A percentile compares a stretch with the other conserved stretches of the same genome.
Evolutionary conservation across 2,888 invertebrate species (phyloP).

Genomic region (Melitaea athalia): DNA sequence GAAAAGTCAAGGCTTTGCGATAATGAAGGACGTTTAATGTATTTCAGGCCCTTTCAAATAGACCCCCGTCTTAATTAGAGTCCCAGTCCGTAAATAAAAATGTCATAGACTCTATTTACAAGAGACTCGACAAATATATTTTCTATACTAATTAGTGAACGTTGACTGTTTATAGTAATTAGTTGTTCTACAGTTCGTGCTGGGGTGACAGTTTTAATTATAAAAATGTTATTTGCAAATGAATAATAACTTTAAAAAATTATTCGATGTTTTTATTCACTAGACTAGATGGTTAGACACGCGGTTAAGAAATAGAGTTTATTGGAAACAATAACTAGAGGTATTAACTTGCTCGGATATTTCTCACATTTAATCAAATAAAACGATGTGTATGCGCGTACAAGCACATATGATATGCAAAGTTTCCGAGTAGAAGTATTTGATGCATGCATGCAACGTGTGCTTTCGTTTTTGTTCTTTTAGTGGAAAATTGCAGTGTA

Average conservation of each 20-base stretch:
- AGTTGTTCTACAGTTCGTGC: constrained; percentile 15
- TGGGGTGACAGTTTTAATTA: neutral
- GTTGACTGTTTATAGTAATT: constrained; percentile 11
- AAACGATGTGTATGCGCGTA: neutral
- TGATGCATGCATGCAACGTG: constrained; percentile 25
- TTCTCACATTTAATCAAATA: neutral
- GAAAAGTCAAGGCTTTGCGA: constrained; percentile 45
- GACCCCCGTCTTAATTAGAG: constrained; percentile 60
- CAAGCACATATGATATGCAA: constrained; percentile 18
- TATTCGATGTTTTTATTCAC: neutral
- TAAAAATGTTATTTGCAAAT: neutral
- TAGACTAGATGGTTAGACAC: too few species aligned
- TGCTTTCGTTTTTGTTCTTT: constrained; percentile 11
- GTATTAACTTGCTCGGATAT: neutral
- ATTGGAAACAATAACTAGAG: too few species aligned
- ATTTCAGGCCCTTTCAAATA: constrained; percentile 59
- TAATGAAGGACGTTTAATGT: constrained; percentile 59
- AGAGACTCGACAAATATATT: constrained; percentile 37
- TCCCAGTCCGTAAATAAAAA: constrained; percentile 45
- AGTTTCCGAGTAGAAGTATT: constrained; percentile 25
- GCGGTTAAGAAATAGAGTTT: too few species aligned
- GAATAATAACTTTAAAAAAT: neutral
- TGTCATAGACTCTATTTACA: constrained; percentile 46
- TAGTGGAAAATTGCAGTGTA: constrained; percentile 29
- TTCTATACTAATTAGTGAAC: constrained; percentile 34